Conservation (phyloP, 1,140 invertebrate genomes). For the Apis florea region DNA sequence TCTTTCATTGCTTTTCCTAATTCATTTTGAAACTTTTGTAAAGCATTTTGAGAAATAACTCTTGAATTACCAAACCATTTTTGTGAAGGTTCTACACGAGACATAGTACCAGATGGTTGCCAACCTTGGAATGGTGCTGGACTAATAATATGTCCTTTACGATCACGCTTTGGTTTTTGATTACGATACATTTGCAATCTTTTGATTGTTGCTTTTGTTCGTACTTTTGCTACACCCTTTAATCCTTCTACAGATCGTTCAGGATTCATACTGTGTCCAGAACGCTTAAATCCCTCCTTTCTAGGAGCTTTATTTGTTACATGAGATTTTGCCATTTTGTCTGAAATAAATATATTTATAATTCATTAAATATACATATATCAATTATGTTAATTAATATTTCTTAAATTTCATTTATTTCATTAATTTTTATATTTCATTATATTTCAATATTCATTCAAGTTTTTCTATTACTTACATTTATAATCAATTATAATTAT, state of each 20-base stretch:
- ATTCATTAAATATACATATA: background rate
- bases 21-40: slow-evolving; percentile 99
- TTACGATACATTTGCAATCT: slow-evolving; percentile 98
- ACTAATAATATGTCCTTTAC: slow-evolving; percentile 94
- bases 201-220: slow-evolving; percentile 97
- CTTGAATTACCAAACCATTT: slow-evolving; percentile 98
- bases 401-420: background rate
- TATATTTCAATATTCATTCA: background rate
- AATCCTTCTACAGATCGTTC: slow-evolving; percentile 87
- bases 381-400: too few species aligned
- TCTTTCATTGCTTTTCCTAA: slow-evolving; percentile 96
- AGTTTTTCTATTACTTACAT: background rate
- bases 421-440: background rate
- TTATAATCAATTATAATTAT: background rate
- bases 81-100: slow-evolving; percentile 97
- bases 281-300: slow-evolving; percentile 89
- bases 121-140: slow-evolving; percentile 97
- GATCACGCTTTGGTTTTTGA: slow-evolving; percentile 96
- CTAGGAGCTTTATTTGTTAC: slow-evolving; percentile 85
- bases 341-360: slow-evolving; percentile 30
- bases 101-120: slow-evolving; percentile 93
- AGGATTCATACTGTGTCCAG: slow-evolving; percentile 94
- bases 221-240: slow-evolving; percentile 91
- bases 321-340: slow-evolving; percentile 86
- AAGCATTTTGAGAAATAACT: slow-evolving; percentile 94